Evolutionary conservation across 2,113 vertebrate species (phyloP).

Genomic region (Hypanus sabinus): DNA sequence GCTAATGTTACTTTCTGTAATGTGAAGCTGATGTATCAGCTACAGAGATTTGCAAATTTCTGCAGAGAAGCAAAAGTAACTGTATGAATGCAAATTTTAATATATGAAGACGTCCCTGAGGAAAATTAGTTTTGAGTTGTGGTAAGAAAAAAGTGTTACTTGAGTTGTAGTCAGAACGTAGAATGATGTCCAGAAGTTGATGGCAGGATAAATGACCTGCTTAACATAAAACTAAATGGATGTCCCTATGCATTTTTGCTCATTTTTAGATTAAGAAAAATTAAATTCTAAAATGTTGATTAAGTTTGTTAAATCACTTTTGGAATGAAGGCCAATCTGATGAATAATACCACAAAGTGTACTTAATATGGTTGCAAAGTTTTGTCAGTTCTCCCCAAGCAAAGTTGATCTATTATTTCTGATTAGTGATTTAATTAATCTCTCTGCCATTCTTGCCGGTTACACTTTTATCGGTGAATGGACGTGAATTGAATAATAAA

Average conservation of each 20-base stretch:
- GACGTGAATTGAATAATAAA: too few relatives aligned
- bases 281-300: background rate
- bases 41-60: background rate
- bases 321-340: background rate
- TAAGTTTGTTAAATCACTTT: background rate
- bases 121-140: background rate
- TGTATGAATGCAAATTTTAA: background rate
- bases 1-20: too few relatives aligned
- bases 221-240: too few relatives aligned
- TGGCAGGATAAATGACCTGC: too few relatives aligned
- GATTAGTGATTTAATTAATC: too few relatives aligned
- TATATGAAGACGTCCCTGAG: background rate
- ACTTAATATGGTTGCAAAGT: too few relatives aligned
- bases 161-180: background rate
- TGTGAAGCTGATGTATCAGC: too few relatives aligned
- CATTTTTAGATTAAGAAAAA: background rate
- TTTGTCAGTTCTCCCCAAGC: background rate
- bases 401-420: too few relatives aligned
- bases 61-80: background rate
- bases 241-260: background rate
- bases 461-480: too few relatives aligned
- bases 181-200: too few relatives aligned
- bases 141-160: background rate
- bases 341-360: background rate
- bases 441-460: too few relatives aligned